Evolutionary conservation across 2,797 vertebrate genomes (phyloP).

Genomic region (Malacoraja senta): DNA sequence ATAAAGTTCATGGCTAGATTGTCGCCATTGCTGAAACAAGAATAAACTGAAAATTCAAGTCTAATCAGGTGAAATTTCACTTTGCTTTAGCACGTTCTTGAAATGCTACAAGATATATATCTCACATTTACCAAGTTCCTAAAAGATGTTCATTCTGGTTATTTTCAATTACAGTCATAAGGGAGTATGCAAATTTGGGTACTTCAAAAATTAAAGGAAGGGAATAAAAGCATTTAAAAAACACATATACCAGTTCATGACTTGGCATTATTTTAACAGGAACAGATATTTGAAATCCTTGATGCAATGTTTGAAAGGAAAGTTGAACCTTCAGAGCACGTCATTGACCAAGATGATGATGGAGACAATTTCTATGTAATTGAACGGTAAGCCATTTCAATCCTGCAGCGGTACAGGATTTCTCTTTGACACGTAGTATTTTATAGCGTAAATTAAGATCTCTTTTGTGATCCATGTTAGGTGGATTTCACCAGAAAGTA

Average conservation of each 20-base stretch:
- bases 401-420: not conserved
- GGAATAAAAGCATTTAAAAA: not conserved
- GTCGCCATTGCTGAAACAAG: no score
- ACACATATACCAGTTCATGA: not conserved
- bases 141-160: not conserved
- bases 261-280: conserved; percentile 56
- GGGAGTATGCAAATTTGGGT: not conserved
- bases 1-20: no score
- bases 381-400: conserved; percentile 68
- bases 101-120: no score
- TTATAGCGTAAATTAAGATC: not conserved
- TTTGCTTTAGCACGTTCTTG: no score
- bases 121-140: not conserved
- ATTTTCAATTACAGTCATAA: not conserved
- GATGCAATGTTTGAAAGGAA: conserved; percentile 94
- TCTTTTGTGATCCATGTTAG: not conserved
- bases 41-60: no score
- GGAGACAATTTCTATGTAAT: conserved; percentile 98
- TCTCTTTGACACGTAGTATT: not conserved
- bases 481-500: not conserved
- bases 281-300: conserved; percentile 91
- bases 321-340: conserved; percentile 81
- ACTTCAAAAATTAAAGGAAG: not conserved
- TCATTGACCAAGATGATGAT: conserved; percentile 94
- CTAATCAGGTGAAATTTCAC: no score